phyloP scores from a whole-genome alignment of 2,888 invertebrate species.

The Drosophila picticornis region DNA sequence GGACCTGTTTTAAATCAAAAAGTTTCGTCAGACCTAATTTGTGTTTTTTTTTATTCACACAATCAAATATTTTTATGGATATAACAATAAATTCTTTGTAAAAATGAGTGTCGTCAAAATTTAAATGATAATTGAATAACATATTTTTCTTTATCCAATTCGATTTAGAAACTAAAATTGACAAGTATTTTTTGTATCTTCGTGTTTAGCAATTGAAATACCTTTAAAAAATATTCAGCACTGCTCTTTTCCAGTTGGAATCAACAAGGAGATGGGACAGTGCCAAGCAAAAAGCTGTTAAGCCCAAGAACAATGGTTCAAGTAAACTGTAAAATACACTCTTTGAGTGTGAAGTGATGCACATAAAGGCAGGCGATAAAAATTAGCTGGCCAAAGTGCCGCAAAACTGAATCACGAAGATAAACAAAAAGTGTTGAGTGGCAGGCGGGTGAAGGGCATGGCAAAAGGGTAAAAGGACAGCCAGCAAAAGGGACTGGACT shows the following conservation, averaged over 20 bases:
- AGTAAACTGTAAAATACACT: slow-evolving; percentile 59
- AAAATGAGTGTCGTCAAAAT: not conserved
- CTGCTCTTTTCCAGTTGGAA: not conserved
- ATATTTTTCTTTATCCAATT: not conserved
- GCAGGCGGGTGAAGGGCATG: not conserved
- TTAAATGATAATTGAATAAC: not conserved
- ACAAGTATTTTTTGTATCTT: no score
- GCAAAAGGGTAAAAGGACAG: slow-evolving; percentile 27
- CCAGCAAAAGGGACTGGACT: slow-evolving; percentile 41
- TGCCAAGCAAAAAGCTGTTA: slow-evolving; percentile 42
- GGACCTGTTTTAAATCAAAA: not conserved
- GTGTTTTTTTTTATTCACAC: not conserved
- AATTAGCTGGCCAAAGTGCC: slow-evolving; percentile 57
- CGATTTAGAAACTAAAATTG: not conserved
- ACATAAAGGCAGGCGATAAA: slow-evolving; percentile 62
- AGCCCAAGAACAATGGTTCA: slow-evolving; percentile 51
- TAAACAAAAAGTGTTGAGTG: slow-evolving; percentile 53
- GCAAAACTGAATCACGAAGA: slow-evolving; percentile 61
- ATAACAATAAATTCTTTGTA: not conserved
- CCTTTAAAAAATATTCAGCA: not conserved
- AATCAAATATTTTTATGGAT: not conserved
- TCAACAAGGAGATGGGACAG: slow-evolving; percentile 5
- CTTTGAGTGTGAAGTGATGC: slow-evolving; percentile 60
- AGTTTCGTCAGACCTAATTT: not conserved
- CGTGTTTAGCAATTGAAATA: slow-evolving; percentile 12